These are phyloP conservation scores for Burhinus oedicnemus DNA, from an alignment of 2,113 vertebrate genomes.

Conservation along the genomic window DNA sequence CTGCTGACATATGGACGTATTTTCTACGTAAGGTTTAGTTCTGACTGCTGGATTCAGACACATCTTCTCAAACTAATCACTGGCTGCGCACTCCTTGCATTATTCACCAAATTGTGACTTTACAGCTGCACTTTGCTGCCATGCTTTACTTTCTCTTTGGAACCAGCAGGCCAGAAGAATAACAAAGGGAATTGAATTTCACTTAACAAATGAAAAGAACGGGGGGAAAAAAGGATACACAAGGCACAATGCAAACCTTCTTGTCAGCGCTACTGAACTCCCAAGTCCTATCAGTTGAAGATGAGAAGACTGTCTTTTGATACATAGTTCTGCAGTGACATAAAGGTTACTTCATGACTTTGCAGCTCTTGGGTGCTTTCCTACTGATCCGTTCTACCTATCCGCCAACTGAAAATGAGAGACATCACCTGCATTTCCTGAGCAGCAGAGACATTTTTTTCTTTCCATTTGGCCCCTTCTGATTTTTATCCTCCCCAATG, in stretches of 20 bases:
- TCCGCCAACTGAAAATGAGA: not conserved
- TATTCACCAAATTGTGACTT: not conserved
- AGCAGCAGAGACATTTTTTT: not conserved
- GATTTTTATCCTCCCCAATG: not conserved
- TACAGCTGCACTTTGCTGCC: not conserved
- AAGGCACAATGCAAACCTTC: not conserved
- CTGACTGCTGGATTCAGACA: not conserved
- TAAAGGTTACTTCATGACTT: not conserved
- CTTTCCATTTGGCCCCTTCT: not conserved
- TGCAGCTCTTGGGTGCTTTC: not conserved
- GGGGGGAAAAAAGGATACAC: not conserved
- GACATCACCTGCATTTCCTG: not conserved
- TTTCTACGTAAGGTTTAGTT: not conserved
- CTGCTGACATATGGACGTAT: not conserved
- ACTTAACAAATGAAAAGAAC: not conserved
- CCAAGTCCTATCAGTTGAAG: not conserved
- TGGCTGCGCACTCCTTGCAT: not conserved
- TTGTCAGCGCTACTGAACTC: not conserved
- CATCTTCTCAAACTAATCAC: not conserved
- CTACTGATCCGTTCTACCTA: too few relatives aligned
- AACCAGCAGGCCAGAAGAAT: not conserved
- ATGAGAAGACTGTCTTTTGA: not conserved
- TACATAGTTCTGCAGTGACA: too few relatives aligned
- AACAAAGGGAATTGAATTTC: not conserved
- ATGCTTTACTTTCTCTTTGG: not conserved